Evolutionary conservation across 2,888 invertebrate species (phyloP).

Genomic region (Amblyteles armatorius): DNA sequence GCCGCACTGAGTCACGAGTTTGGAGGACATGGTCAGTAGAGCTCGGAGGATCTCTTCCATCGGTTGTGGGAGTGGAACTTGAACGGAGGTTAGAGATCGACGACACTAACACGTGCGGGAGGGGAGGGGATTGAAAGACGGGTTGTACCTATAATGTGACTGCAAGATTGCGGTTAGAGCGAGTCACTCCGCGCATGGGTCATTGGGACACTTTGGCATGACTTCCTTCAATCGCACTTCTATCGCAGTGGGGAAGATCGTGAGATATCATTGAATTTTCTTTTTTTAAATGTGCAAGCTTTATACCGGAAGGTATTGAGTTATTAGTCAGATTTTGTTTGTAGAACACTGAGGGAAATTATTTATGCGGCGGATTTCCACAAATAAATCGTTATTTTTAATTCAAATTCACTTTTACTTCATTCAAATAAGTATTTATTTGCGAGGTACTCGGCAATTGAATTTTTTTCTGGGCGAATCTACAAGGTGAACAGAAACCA

Average conservation of each 20-base stretch:
- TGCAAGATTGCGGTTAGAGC: background rate
- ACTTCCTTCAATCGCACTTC: background rate
- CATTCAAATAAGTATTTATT: no score
- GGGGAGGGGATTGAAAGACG: constrained; percentile 9
- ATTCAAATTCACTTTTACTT: no score
- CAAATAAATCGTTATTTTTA: background rate
- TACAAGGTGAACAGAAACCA: background rate
- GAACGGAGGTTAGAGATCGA: constrained; percentile 24
- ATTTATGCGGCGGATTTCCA: background rate
- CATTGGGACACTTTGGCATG: background rate
- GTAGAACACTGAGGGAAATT: background rate
- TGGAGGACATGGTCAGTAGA: constrained; percentile 60
- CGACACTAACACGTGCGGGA: constrained; percentile 16
- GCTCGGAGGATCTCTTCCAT: constrained; percentile 39
- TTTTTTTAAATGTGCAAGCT: background rate
- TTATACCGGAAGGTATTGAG: background rate
- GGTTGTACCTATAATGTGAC: background rate
- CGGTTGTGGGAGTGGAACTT: constrained; percentile 52
- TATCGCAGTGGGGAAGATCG: background rate
- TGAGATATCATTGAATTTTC: background rate
- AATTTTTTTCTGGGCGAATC: background rate
- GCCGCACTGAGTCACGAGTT: constrained; percentile 50
- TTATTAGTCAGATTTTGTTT: no score
- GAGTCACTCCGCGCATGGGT: background rate
- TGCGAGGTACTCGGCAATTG: background rate